Conservation (phyloP, 2,113 vertebrate species). For the Danionella cerebrum region DNA sequence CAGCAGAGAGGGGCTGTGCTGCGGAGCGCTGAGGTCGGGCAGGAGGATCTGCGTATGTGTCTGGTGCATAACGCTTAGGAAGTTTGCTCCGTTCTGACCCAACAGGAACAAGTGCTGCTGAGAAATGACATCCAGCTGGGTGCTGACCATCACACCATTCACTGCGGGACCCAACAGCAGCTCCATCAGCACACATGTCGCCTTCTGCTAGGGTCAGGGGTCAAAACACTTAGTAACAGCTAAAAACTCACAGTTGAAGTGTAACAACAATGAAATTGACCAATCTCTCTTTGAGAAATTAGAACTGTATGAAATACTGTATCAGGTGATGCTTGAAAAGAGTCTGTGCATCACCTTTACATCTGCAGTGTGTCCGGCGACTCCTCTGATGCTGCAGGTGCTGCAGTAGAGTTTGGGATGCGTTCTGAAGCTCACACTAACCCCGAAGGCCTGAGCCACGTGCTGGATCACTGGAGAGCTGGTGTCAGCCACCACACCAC, state of each 20-base stretch:
- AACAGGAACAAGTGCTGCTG: slow-evolving; percentile 72
- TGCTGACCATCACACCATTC: slow-evolving; percentile 52
- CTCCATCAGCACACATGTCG: slow-evolving; percentile 64
- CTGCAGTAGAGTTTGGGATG: slow-evolving; percentile 60
- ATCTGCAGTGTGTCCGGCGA: slow-evolving; percentile 58
- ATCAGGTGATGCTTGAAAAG: too few species aligned
- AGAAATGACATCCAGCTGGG: slow-evolving; percentile 69
- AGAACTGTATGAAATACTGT: not conserved
- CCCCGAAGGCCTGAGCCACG: slow-evolving; percentile 62
- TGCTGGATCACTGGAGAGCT: slow-evolving; percentile 67
- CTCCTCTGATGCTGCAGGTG: slow-evolving; percentile 64
- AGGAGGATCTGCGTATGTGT: slow-evolving; percentile 72
- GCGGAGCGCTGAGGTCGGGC: slow-evolving; percentile 65
- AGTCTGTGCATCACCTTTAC: slow-evolving; percentile 55
- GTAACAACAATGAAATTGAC: too few species aligned
- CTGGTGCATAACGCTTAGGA: slow-evolving; percentile 69
- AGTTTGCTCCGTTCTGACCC: slow-evolving; percentile 67
- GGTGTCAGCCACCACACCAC: slow-evolving; percentile 59
- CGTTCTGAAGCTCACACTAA: slow-evolving; percentile 64
- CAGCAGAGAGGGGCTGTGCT: slow-evolving; percentile 59
- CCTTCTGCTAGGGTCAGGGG: slow-evolving; percentile 54
- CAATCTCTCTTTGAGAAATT: too few species aligned
- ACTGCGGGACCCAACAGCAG: slow-evolving; percentile 55
- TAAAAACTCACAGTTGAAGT: too few species aligned
- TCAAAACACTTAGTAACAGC: too few species aligned